These are phyloP conservation scores for Electrona antarctica DNA, from an alignment of 2,113 vertebrate genomes.

Conservation along the genomic window DNA sequence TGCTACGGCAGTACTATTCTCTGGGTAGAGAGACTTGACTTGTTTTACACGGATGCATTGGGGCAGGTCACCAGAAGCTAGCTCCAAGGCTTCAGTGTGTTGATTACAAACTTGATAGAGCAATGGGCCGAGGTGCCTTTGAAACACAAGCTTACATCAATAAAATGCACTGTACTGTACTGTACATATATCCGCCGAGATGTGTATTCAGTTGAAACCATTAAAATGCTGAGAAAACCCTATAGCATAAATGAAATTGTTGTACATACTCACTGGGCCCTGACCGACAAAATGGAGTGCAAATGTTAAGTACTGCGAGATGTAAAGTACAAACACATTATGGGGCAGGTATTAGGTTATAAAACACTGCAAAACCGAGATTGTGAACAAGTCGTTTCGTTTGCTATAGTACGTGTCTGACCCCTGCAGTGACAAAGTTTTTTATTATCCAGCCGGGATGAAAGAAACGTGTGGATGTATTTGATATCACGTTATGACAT, in stretches of 20 bases:
- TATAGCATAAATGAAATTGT: slow-evolving; percentile 82
- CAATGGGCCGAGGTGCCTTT: slow-evolving; percentile 68
- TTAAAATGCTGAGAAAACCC: slow-evolving; percentile 78
- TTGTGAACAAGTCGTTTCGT: slow-evolving; percentile 40
- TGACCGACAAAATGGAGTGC: slow-evolving; percentile 85
- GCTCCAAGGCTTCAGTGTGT: slow-evolving; percentile 56
- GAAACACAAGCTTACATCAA: slow-evolving; percentile 74
- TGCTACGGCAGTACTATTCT: no score
- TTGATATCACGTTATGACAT: slow-evolving; percentile 21
- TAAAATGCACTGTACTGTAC: slow-evolving; percentile 69
- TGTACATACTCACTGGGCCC: slow-evolving; percentile 80
- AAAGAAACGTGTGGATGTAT: not conserved
- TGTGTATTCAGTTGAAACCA: slow-evolving; percentile 77
- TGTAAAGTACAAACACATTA: slow-evolving; percentile 81
- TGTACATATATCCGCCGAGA: slow-evolving; percentile 64
- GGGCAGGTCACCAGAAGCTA: slow-evolving; percentile 64
- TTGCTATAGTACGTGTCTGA: slow-evolving; percentile 19
- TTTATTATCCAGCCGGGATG: slow-evolving; percentile 29
- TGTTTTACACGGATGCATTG: slow-evolving; percentile 72
- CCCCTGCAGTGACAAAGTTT: slow-evolving; percentile 18
- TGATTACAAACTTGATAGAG: slow-evolving; percentile 71
- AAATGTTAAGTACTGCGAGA: slow-evolving; percentile 83
- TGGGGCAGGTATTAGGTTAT: slow-evolving; percentile 76
- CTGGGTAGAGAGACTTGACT: slow-evolving; percentile 50
- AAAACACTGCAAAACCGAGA: slow-evolving; percentile 69